Base-by-base conservation (phyloP, 2,888 invertebrate species). In the Mechanitis mazaeus region DNA sequence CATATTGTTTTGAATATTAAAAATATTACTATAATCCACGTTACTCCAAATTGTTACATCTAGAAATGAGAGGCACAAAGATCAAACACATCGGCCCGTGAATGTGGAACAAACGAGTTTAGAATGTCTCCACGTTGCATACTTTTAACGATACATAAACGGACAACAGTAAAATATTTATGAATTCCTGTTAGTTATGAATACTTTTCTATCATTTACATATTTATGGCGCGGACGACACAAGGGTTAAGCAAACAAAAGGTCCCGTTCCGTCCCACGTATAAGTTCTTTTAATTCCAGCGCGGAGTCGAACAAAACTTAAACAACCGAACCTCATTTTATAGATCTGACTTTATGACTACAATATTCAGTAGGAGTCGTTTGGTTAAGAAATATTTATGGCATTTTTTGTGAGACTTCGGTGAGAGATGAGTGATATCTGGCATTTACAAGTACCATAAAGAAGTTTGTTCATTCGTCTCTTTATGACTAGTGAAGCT, bases 321-420 rank as follows among this genome's bases (percentile, higher is more conserved):
- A 82, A 84, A 85, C 83, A 84, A 84, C 84, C 79, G 78, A 84
- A 84, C 84, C 84, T 84, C 83, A 82, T 78, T 87, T 87, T 87
- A 87, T 86, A 83, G 82, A 82, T 80, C 80, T 77, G 71, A 73
- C 79, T 88, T 87, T 87, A 87, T 84, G 80, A 79, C 81, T 78
- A 77, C 83, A 84, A 85, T 87, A 86, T 87, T 86, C 87, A 86
- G 88, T 87, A 88, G 88, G 85, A 85, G 80, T 79, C 81, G 82
- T 85, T 87, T 84, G 85, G 87, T 88, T 87, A 83, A 80, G 77
- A 81, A 60, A 85, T 85, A 88, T 88, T 88, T 88, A 88, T 85
- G 87, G 79, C 56, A 72, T 83, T 85, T 86, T 87, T 87, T 86
- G 84, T 28, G 11, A 64, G 74, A 7, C 67, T 68, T 74, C 73